These are phyloP conservation scores for Autographa gamma DNA, from an alignment of 2,888 invertebrate genomes.

Conservation along the genomic window DNA sequence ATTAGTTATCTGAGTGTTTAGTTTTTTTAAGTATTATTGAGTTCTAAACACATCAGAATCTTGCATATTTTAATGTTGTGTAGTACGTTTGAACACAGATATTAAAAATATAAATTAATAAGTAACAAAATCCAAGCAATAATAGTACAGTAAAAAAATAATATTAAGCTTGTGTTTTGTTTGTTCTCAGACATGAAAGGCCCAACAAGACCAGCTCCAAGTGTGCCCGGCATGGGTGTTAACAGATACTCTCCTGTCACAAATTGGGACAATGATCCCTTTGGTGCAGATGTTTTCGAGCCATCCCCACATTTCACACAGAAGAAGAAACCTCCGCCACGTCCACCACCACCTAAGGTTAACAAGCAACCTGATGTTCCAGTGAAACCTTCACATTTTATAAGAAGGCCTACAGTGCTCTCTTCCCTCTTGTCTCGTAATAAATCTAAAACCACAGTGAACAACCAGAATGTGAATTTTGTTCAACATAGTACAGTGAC, in stretches of 20 bases:
- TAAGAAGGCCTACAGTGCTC: constrained; percentile 84
- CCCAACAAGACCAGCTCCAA: constrained; percentile 89
- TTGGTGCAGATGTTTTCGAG: constrained; percentile 85
- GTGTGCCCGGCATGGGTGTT: constrained; percentile 79
- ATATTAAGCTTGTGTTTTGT: constrained; percentile 7
- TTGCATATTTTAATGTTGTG: background rate
- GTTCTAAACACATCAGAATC: background rate
- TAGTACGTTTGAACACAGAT: background rate
- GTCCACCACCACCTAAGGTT: constrained; percentile 92
- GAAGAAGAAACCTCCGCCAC: constrained; percentile 92
- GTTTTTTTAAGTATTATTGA: background rate
- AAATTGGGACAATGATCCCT: constrained; percentile 86
- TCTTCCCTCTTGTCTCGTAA: constrained; percentile 79
- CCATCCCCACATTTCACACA: constrained; percentile 79
- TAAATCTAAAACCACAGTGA: constrained; percentile 71
- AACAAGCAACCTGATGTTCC: constrained; percentile 79
- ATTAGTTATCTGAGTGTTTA: constrained; percentile 9
- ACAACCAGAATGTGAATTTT: constrained; percentile 61
- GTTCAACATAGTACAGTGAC: constrained; percentile 62
- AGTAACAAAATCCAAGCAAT: background rate
- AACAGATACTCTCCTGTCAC: constrained; percentile 88
- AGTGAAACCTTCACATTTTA: constrained; percentile 87
- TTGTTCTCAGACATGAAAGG: constrained; percentile 88
- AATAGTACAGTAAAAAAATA: background rate
- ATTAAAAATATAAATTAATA: background rate